Conservation (phyloP, 2,888 invertebrate species). For the Lamproptera curius region DNA sequence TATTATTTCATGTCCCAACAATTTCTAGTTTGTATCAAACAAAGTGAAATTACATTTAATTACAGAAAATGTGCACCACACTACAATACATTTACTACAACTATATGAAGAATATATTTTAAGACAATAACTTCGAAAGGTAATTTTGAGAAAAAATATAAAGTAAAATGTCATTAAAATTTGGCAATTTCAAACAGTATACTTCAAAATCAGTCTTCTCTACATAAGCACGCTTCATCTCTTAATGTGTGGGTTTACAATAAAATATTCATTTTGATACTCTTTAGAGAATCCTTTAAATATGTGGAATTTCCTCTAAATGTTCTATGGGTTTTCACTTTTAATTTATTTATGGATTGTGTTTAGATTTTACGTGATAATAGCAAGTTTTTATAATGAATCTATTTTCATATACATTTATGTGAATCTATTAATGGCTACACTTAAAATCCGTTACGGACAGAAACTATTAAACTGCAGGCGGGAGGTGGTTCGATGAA, state of each 20-base stretch:
- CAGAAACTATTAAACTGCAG: too few species aligned
- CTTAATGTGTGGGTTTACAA: too few species aligned
- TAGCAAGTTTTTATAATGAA: too few species aligned
- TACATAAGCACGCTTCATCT: constrained; percentile 55
- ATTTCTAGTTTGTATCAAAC: constrained; percentile 13
- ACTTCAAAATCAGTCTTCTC: constrained; percentile 72
- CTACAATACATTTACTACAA: constrained; percentile 10
- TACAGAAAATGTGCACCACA: constrained; percentile 15
- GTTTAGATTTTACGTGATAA: too few species aligned
- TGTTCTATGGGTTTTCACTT: too few species aligned
- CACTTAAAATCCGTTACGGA: too few species aligned
- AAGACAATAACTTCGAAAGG: constrained; percentile 14
- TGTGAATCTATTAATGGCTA: too few species aligned
- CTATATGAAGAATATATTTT: constrained; percentile 14
- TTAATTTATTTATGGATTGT: too few species aligned
- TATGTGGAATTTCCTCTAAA: not conserved
- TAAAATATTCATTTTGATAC: too few species aligned
- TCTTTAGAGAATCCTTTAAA: too few species aligned
- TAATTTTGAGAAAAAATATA: constrained; percentile 29
- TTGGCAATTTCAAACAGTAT: constrained; percentile 42
- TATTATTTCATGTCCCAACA: constrained; percentile 4
- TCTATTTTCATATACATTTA: too few species aligned
- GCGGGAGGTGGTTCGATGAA: too few species aligned
- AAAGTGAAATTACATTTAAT: constrained; percentile 4
- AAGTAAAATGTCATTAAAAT: constrained; percentile 35